Percentiles rank a stretch among this genome's conserved stretches.
Conservation (phyloP, 2,797 vertebrate species). For the Rhincodon typus region DNA sequence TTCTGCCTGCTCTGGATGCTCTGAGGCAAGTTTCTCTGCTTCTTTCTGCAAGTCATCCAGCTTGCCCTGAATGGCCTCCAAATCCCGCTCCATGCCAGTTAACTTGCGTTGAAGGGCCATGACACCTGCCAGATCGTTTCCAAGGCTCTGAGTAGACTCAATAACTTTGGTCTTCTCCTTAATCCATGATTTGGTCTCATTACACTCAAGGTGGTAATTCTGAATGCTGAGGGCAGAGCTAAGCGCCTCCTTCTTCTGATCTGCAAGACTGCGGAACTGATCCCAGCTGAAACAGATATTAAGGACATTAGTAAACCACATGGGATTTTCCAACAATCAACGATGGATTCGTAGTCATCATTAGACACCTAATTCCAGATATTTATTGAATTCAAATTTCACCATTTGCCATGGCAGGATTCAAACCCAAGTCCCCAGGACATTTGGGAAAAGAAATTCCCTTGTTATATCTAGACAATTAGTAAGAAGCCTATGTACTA, state of each 20-base stretch:
- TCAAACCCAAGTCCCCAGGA: not conserved
- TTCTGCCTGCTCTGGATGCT: conserved; percentile 70
- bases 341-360: no score
- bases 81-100: conserved; percentile 81
- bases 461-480: not conserved
- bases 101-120: conserved; percentile 89
- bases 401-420: no score
- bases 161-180: conserved; percentile 92
- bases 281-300: conserved; percentile 65
- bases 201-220: conserved; percentile 90
- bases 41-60: conserved; percentile 70
- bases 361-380: no score
- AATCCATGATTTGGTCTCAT: conserved; percentile 91
- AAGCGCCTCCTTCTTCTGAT: conserved; percentile 74
- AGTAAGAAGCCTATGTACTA: not conserved
- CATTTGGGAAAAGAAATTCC: not conserved
- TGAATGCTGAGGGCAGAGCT: conserved; percentile 85
- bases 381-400: no score
- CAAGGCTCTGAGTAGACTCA: conserved; percentile 84
- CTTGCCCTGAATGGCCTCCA: conserved; percentile 87
- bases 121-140: conserved; percentile 84
- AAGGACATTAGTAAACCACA: not conserved
- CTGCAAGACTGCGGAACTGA: conserved; percentile 72
- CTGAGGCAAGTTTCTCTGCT: conserved; percentile 63
- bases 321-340: no score